These are phyloP conservation scores for Phyllopteryx taeniolatus DNA, from an alignment of 2,113 vertebrate genomes.

Conservation along the genomic window DNA sequence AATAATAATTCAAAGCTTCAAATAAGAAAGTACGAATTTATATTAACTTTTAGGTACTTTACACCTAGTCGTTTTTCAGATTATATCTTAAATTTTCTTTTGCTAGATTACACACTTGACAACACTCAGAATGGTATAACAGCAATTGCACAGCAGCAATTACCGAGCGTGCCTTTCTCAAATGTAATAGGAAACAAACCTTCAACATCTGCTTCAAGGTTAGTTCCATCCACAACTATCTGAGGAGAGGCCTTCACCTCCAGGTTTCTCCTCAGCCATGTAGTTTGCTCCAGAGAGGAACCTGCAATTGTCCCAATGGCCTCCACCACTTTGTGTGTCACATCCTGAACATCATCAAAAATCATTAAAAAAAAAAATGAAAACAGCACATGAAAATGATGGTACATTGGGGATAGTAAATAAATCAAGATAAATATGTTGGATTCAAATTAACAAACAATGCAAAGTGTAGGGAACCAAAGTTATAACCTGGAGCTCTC, in stretches of 20 bases:
- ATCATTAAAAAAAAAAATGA: background rate
- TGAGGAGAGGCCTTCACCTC: constrained; percentile 97
- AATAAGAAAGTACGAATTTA: background rate
- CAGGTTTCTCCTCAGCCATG: constrained; percentile 93
- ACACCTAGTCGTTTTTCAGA: background rate
- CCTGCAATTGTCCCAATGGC: constrained; percentile 93
- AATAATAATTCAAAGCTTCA: background rate
- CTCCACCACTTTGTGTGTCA: constrained; percentile 97
- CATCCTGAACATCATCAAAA: constrained; percentile 75
- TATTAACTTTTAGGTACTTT: background rate
- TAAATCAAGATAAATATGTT: background rate
- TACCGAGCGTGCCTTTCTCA: background rate
- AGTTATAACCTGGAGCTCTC: constrained; percentile 89
- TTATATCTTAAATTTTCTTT: constrained; percentile 7
- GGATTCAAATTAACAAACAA: background rate
- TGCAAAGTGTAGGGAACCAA: background rate
- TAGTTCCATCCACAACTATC: constrained; percentile 90
- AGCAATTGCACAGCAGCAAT: constrained; percentile 5
- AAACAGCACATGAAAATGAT: background rate
- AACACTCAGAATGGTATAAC: constrained; percentile 2
- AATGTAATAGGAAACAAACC: constrained; percentile 66
- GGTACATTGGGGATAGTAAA: too few species aligned
- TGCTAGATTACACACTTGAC: constrained; percentile 10
- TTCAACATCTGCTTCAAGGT: constrained; percentile 90
- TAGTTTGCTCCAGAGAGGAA: constrained; percentile 96